Evolutionary conservation across 2,888 invertebrate species (phyloP), one percentile per base, ranked within the genome.

Genomic region (Fragum whitleyi): DNA sequence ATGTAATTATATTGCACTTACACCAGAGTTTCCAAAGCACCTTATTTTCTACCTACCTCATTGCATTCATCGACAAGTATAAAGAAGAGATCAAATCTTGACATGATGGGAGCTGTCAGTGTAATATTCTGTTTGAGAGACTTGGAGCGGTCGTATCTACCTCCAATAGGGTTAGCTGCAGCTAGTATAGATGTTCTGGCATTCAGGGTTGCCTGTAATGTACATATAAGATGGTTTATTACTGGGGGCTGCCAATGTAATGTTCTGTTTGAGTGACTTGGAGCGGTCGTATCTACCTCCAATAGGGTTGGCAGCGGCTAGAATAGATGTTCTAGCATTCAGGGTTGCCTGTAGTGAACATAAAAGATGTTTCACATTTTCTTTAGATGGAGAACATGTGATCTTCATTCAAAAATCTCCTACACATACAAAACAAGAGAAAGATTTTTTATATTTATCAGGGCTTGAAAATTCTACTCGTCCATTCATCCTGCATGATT

Each of bases 291-390:
- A 99, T 42, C 98, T 96, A 0, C 99, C 98, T n/a, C 97, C 97
- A 42, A 98, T 96, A 0, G 99, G 99, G 95, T 99, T 99, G 0
- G 99, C 99, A 0, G 99, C 99, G 0, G 99, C 99, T 77, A 99
- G 95, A 88, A 99, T 99, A 0, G 99, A 99, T 0, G 99, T 98
- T 53, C 99, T 95, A 0, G 99, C 99, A 95, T 99, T 99, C 28
- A 99, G 95, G 0, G 99, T 99, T 0, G 99, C 98, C 96, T 97
- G 94, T 2, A 55, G 53, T 32, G 42, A n/a, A 47, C 6, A 39
- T 14, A 39, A 39, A 39, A 39, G 39, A 39, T 6, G 14, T 6
- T 14, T 39, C 39, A 39, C n/a, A n/a, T n/a, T n/a, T n/a, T n/a
- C n/a, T n/a, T n/a, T n/a, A n/a, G n/a, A n/a, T n/a, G n/a, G n/a